Evolutionary conservation across 2,888 invertebrate genomes (phyloP), one percentile per base, ranked within the genome.

Genomic region (Sminthurides aquaticus): DNA sequence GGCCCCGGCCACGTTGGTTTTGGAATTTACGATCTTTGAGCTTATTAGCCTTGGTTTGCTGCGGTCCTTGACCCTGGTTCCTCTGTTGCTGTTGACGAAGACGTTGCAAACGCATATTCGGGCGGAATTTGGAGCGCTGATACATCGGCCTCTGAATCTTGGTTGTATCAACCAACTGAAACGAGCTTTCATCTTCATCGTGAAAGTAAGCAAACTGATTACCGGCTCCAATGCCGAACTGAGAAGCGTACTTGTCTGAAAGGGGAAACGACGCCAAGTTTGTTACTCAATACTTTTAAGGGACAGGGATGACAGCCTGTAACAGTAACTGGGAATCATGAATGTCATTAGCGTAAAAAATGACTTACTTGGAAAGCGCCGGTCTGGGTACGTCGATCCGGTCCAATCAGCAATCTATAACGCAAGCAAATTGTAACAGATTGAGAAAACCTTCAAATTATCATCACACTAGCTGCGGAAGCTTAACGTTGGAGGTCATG

Each of bases 151-250:
- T 91, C 76, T 90, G 90, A 1, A 90, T 86, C 34, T 91, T 85
- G 0, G 94, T 89, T 0, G 93, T 95, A 77, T 98, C 97, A 74
- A 99, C 99, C 81, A 99, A 82, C 79, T 98, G 98, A 85, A 99
- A 99, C 60, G 93, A 91, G 73, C 91, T 91, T 79, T 99, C 99
- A 78, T 99, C 99, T 78, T 99, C 98, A 76, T 99, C 99, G 76
- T 98, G 98, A 78, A 91, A 95, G 79, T 99, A 99, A 0, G 98
- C 93, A 80, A 99, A 99, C 76, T 97, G 97, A 76, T 89, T 94
- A 72, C 92, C 91, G 70, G 76, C 76, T 29, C 74, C 74, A 11
- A 74, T 68, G 65, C 92, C 94, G 80, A 94, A 94, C 75, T 91
- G 89, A 2, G 93, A 93, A 55, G 89, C 87, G 78, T 94, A 95